Evolutionary conservation across 1,140 invertebrate species (phyloP).

Genomic region (Camponotus pennsylvanicus): DNA sequence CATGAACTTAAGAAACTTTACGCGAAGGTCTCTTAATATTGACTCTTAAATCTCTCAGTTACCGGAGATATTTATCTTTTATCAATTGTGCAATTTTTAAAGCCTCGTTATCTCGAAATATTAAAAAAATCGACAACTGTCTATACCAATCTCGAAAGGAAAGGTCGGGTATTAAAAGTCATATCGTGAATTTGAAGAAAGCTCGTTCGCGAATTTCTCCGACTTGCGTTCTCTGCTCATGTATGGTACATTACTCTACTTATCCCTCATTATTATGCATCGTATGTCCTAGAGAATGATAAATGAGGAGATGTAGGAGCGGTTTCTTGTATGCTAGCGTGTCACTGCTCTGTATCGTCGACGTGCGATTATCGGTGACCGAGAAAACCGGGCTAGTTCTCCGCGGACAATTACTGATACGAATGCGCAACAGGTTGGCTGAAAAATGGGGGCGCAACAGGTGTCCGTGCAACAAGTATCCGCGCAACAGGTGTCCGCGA

Average conservation of each 20-base stretch:
- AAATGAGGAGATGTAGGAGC: slow-evolving; percentile 52
- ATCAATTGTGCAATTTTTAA: background rate
- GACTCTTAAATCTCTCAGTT: background rate
- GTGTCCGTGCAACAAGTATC: slow-evolving; percentile 1
- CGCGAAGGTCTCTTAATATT: background rate
- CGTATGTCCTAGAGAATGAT: slow-evolving; percentile 46
- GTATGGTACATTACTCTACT: slow-evolving; percentile 54
- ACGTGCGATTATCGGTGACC: slow-evolving; percentile 50
- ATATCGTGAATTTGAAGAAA: slow-evolving; percentile 5
- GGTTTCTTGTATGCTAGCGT: slow-evolving; percentile 22
- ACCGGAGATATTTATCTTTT: background rate
- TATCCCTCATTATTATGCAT: slow-evolving; percentile 65
- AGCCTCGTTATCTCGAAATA: background rate
- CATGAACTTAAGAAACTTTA: background rate
- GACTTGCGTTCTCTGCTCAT: background rate
- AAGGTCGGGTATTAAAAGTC: background rate
- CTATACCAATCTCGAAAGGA: background rate
- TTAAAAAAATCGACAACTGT: background rate
- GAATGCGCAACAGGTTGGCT: slow-evolving; percentile 24
- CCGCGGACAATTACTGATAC: slow-evolving; percentile 34
- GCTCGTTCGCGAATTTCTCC: slow-evolving; percentile 29
- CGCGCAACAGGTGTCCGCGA: slow-evolving; percentile 1
- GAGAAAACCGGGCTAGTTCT: slow-evolving; percentile 56
- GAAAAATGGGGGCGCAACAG: slow-evolving; percentile 3
- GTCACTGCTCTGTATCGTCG: slow-evolving; percentile 26